phyloP scores from a whole-genome alignment of 2,888 invertebrate species.

The Agelastica alni region DNA sequence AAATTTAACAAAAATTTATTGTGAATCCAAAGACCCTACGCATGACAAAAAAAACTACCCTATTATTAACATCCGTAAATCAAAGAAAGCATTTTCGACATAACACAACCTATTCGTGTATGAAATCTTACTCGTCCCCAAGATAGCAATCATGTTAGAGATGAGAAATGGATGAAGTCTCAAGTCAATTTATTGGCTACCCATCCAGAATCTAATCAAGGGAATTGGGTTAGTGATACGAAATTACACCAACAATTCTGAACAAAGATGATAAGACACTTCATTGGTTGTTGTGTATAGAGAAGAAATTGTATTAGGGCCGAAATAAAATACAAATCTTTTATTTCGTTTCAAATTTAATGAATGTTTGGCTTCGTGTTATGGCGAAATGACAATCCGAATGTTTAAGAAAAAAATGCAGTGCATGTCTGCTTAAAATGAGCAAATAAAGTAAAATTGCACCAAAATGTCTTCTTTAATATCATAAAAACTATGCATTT shows the following conservation, averaged over 20 bases:
- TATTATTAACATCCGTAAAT: no score
- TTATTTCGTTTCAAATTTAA: conserved; percentile 41
- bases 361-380: not conserved
- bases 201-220: conserved; percentile 58
- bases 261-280: conserved; percentile 56
- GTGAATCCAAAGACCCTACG: no score
- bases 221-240: conserved; percentile 58
- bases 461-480: no score
- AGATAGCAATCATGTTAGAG: conserved; percentile 56
- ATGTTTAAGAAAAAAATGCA: no score
- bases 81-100: conserved; percentile 40
- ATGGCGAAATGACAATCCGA: no score
- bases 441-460: no score
- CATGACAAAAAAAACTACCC: no score
- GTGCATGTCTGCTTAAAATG: no score
- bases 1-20: no score
- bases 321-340: conserved; percentile 40
- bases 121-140: conserved; percentile 52
- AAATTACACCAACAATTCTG: conserved; percentile 54
- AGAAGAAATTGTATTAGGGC: conserved; percentile 52
- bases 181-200: conserved; percentile 57
- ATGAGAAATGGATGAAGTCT: conserved; percentile 56
- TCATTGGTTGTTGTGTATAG: conserved; percentile 46
- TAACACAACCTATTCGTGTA: conserved; percentile 50
- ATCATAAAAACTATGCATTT: no score